Conservation (phyloP, 2,113 vertebrate genomes). For the Ginglymostoma cirratum region DNA sequence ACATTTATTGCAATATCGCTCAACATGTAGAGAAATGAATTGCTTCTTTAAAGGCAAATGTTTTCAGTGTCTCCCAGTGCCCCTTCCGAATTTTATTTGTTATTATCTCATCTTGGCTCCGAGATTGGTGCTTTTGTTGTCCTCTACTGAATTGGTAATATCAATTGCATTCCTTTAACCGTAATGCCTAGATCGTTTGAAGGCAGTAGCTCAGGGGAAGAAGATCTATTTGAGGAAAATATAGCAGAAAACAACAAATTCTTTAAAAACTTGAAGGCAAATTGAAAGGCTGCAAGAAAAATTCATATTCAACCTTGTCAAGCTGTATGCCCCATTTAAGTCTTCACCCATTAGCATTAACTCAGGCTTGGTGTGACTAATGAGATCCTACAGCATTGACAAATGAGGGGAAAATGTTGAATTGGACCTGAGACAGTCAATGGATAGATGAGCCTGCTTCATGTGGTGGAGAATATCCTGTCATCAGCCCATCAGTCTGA, state of each 20-base stretch:
- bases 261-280: not conserved
- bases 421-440: not conserved
- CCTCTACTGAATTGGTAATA: not conserved
- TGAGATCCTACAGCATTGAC: not conserved
- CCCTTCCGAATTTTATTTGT: not conserved
- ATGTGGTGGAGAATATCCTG: not conserved
- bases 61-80: not conserved
- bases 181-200: not conserved
- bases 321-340: not conserved
- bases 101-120: not conserved
- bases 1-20: not conserved
- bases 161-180: not conserved
- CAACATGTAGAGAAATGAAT: not conserved
- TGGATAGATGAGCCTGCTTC: not conserved
- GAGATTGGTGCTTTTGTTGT: not conserved
- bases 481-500: not conserved
- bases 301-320: not conserved
- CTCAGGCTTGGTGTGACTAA: not conserved
- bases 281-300: not conserved
- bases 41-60: not conserved
- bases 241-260: not conserved
- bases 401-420: no score
- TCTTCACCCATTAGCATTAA: not conserved
- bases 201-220: not conserved
- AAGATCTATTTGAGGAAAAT: not conserved